A percentile compares a stretch with the other conserved stretches of the same genome.
Conservation (phyloP, 2,888 invertebrate species). For the Eupithecia abbreviata region DNA sequence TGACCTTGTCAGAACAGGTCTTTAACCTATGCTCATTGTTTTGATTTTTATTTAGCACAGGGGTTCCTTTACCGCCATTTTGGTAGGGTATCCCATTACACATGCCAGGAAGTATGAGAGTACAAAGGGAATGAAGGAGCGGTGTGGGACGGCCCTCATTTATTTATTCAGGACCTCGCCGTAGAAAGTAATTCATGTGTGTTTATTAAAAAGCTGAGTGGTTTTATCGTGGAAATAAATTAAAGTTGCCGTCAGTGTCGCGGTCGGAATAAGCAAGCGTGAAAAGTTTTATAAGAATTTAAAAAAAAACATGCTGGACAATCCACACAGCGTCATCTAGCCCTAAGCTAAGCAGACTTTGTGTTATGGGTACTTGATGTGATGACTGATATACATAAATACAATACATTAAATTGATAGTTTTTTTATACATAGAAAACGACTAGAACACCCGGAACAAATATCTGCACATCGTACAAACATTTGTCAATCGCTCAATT, state of each 20-base stretch:
- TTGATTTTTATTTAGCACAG: slow-evolving; percentile 73
- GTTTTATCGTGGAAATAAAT: slow-evolving; percentile 65
- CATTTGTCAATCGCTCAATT: background rate
- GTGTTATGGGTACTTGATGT: no score
- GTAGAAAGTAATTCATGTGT: slow-evolving; percentile 76
- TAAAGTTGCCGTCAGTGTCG: slow-evolving; percentile 50
- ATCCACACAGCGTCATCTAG: no score
- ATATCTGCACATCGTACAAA: no score
- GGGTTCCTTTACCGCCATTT: slow-evolving; percentile 66
- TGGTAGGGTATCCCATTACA: slow-evolving; percentile 75
- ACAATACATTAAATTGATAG: no score
- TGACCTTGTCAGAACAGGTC: slow-evolving; percentile 51
- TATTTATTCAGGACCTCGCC: slow-evolving; percentile 76
- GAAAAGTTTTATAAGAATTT: slow-evolving; percentile 28
- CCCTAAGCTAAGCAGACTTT: no score
- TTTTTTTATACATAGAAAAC: no score
- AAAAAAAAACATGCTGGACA: no score
- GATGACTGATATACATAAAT: no score
- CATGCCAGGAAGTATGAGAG: slow-evolving; percentile 71
- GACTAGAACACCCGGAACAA: no score
- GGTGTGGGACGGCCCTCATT: slow-evolving; percentile 72
- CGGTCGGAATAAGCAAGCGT: slow-evolving; percentile 31
- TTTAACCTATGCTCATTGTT: slow-evolving; percentile 58
- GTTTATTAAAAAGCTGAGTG: slow-evolving; percentile 74
- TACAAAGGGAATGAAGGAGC: slow-evolving; percentile 74